These are phyloP conservation scores for Panagrolaimus sp. DNA, from an alignment of 1,140 invertebrate species.

Conservation along the genomic window DNA sequence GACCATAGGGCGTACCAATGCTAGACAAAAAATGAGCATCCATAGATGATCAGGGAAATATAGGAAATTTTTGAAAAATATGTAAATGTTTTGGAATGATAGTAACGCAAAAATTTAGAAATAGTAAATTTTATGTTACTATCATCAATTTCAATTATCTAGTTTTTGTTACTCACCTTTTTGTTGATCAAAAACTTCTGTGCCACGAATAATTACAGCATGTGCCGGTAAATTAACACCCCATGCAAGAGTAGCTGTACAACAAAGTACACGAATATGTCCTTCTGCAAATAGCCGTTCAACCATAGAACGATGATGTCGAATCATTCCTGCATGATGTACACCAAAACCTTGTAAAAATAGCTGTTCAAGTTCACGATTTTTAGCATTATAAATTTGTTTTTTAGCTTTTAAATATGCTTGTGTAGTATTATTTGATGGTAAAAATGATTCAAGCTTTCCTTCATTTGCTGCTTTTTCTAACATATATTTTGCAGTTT, in stretches of 20 bases:
- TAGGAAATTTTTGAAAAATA: too few relatives aligned
- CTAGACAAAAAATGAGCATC: too few relatives aligned
- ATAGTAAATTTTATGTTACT: too few relatives aligned
- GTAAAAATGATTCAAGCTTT: conserved; percentile 84
- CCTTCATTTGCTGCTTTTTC: conserved; percentile 98
- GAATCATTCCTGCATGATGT: conserved; percentile 98
- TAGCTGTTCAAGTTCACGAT: conserved; percentile 88
- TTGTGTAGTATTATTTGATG: conserved; percentile 91
- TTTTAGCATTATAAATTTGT: conserved; percentile 84
- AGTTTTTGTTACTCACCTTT: too few relatives aligned
- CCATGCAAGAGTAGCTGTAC: conserved; percentile 94
- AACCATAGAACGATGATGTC: conserved; percentile 91
- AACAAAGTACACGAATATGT: conserved; percentile 72
- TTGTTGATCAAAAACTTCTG: conserved; percentile 95
- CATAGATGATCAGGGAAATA: too few relatives aligned
- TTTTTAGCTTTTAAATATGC: conserved; percentile 88
- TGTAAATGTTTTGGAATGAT: too few relatives aligned
- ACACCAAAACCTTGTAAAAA: conserved; percentile 98
- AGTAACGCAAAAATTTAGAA: too few relatives aligned
- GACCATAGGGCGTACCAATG: too few relatives aligned
- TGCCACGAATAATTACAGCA: conserved; percentile 97
- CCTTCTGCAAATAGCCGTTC: conserved; percentile 97
- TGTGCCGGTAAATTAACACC: conserved; percentile 98
- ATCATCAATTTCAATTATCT: too few relatives aligned
- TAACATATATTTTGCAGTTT: conserved; percentile 87